A percentile compares a stretch with the other conserved stretches of the same genome.
These are phyloP conservation scores for Yoshiicerus persimilis DNA, from an alignment of 1,140 invertebrate species.

Conservation along the genomic window DNA sequence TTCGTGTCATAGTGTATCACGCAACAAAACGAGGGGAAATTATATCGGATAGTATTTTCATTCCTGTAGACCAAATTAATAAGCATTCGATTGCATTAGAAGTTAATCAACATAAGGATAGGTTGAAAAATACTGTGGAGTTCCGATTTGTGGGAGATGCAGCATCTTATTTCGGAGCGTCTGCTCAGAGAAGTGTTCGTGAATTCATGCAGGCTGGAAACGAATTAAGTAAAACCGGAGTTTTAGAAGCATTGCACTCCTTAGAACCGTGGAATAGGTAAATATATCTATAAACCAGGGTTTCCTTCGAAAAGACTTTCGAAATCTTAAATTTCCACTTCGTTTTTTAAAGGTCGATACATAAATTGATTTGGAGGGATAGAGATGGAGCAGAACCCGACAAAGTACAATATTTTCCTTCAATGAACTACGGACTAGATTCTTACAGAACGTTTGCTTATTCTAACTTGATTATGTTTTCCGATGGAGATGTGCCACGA, in stretches of 20 bases:
- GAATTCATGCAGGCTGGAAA: slow-evolving; percentile 56
- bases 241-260: slow-evolving; percentile 52
- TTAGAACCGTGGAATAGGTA: slow-evolving; percentile 54
- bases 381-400: slow-evolving; percentile 54
- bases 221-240: slow-evolving; percentile 53
- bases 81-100: slow-evolving; percentile 54
- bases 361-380: slow-evolving; percentile 50
- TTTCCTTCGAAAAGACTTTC: not conserved
- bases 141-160: slow-evolving; percentile 51
- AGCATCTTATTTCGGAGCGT: slow-evolving; percentile 55
- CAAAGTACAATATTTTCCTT: slow-evolving; percentile 53
- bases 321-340: not conserved
- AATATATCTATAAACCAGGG: too few species aligned
- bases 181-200: slow-evolving; percentile 51
- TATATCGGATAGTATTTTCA: slow-evolving; percentile 60
- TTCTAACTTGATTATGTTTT: slow-evolving; percentile 56
- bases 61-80: slow-evolving; percentile 61
- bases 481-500: slow-evolving; percentile 53
- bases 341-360: slow-evolving; percentile 46
- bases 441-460: slow-evolving; percentile 55
- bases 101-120: slow-evolving; percentile 56
- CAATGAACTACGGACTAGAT: slow-evolving; percentile 55
- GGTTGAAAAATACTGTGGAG: slow-evolving; percentile 54
- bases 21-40: slow-evolving; percentile 57
- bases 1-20: slow-evolving; percentile 61